phyloP scores from a whole-genome alignment of 2,797 vertebrate species.

The Dicrostonyx torquatus region DNA sequence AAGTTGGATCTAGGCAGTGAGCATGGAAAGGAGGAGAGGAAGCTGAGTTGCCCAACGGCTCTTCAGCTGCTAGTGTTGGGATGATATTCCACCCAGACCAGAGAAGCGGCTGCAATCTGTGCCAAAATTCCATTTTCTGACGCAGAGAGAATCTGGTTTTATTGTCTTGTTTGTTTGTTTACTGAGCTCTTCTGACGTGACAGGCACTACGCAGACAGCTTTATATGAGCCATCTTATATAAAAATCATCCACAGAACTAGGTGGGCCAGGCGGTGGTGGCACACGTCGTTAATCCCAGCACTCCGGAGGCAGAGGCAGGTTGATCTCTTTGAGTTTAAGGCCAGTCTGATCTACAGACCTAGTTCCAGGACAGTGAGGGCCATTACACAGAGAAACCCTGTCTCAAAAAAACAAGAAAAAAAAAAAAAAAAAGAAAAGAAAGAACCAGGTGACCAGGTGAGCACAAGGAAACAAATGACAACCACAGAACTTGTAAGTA shows the following conservation, averaged over 20 bases:
- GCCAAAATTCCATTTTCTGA: conserved; percentile 32
- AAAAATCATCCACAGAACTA: not conserved
- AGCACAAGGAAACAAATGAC: not conserved
- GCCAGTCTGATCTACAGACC: no score
- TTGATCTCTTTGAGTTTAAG: no score
- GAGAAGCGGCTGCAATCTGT: not conserved
- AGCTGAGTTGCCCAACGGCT: not conserved
- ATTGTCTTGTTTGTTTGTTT: not conserved
- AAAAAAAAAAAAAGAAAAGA: no score
- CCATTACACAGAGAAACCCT: no score
- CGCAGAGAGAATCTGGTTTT: conserved; percentile 26
- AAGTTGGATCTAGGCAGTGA: not conserved
- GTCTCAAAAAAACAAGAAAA: no score
- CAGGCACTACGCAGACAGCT: not conserved
- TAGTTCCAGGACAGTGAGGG: no score
- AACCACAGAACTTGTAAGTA: conserved; percentile 2
- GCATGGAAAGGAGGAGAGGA: not conserved
- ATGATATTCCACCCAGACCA: not conserved
- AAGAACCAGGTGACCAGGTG: not conserved
- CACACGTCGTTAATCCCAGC: no score
- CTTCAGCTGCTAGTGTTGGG: not conserved
- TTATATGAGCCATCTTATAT: not conserved
- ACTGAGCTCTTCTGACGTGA: not conserved
- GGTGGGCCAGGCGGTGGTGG: not conserved
- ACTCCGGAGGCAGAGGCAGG: no score